Evolutionary conservation across 2,113 vertebrate species (phyloP).

Genomic region (Strix uralensis): DNA sequence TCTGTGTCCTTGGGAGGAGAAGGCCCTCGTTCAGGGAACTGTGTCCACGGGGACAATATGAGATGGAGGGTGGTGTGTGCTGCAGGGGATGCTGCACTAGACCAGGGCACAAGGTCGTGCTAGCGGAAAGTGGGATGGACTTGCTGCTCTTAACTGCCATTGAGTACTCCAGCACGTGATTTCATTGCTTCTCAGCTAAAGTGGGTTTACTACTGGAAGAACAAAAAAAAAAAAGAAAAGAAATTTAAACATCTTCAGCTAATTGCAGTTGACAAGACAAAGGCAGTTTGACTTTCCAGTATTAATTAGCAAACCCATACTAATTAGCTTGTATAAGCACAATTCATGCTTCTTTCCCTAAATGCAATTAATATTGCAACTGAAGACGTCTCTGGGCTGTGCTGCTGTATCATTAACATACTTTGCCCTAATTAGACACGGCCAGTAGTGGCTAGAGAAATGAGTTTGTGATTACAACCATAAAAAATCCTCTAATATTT

Average conservation of each 20-base stretch:
- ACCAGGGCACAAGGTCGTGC: neutral
- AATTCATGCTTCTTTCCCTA: conserved; percentile 69
- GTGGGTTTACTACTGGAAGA: neutral
- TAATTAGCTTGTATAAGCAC: conserved; percentile 74
- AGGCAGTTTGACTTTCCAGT: conserved; percentile 74
- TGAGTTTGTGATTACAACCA: conserved; percentile 59
- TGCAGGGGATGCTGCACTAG: neutral
- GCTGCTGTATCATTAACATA: conserved; percentile 51
- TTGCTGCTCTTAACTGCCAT: neutral
- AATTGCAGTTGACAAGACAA: conserved; percentile 75
- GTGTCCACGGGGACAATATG: neutral
- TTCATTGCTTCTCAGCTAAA: neutral
- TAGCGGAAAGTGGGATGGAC: neutral
- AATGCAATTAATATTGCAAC: conserved; percentile 71
- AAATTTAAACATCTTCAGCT: conserved; percentile 59
- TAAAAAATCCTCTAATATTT: conserved; percentile 57
- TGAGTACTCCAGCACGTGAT: neutral
- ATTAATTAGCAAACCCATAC: conserved; percentile 76
- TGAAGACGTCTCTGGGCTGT: conserved; percentile 58
- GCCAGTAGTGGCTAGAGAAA: conserved; percentile 63
- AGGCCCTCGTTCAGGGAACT: neutral
- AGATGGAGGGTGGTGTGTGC: neutral
- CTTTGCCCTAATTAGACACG: conserved; percentile 70
- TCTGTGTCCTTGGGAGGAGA: neutral
- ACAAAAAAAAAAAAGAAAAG: neutral